Conservation (phyloP, 2,113 vertebrate genomes). For the Equus quagga region DNA sequence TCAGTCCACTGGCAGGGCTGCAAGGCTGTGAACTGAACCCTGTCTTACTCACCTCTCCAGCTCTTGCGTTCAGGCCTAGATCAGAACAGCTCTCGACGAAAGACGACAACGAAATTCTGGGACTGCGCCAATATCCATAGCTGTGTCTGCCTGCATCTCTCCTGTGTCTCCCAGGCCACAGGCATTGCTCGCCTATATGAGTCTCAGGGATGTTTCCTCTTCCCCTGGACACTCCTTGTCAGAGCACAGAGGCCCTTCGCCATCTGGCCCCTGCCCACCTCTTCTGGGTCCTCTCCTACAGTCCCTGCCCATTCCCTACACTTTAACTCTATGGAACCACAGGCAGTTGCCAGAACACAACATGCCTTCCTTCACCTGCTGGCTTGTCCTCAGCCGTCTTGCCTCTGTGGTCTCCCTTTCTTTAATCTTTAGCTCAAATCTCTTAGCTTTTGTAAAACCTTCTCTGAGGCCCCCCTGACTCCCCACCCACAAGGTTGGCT, state of each 20-base stretch:
- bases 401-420: background rate
- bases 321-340: accelerated
- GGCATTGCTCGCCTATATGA: background rate
- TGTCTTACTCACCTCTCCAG: background rate
- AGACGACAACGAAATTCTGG: background rate
- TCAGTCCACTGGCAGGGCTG: background rate
- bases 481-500: background rate
- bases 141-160: background rate
- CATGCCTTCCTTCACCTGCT: background rate
- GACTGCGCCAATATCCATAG: background rate
- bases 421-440: background rate
- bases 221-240: background rate
- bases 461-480: background rate
- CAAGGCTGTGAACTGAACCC: background rate
- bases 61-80: background rate
- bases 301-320: too few species aligned
- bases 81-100: background rate
- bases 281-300: background rate
- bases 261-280: too few species aligned
- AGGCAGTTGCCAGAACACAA: background rate
- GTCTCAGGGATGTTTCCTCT: background rate
- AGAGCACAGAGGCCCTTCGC: background rate
- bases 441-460: background rate
- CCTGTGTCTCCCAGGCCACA: background rate
- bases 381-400: background rate